Evolutionary conservation across 92 coral and sea anemone genomes (phyloP), one percentile per base, ranked within the genome.

Genomic region (Zoanthus sociatus): DNA sequence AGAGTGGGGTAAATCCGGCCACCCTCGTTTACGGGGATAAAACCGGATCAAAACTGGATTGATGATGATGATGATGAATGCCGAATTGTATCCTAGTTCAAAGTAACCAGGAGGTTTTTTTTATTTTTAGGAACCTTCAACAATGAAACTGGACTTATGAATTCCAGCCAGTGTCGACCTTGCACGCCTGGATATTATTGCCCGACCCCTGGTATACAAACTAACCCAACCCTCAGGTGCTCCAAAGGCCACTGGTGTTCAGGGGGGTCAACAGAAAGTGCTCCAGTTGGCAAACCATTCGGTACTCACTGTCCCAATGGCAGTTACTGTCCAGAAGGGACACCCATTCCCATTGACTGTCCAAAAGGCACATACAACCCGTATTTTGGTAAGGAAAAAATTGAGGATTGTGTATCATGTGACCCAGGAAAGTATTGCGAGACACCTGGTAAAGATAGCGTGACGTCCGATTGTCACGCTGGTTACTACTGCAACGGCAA

Each of bases 391-490:
- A 97, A 92, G 87, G 92, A 87, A 48, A 84, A 87, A 75, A 82
- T 73, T 0, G 91, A 82, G 3, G 98, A 97, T 86, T 97, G 99
- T 83, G 92, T 95, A 10, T 75, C 92, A 5, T 97, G 99, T 94
- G 98, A 97, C 71, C 91, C 97, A 33, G 99, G 99, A 86, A 97
- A 89, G 95, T 97, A 93, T 89, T 97, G 99, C 78, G 95, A 88
- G 87, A 76, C 88, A 13, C 90, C 98, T 14, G 99, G 98, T 69
- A 84, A 90, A 30, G 79, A 71, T 68, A 82, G 86, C 60, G 99
- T 97, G 50, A 93, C 97, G 7, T 92, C 82, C 7, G 89, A 92
- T 72, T 97, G 99, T 77, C 89, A 68, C 60, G 78, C 87, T 47
- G 98, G 99, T 4, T 97, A 82, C 84, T 97, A 88, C 93, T 97